Evolutionary conservation across 2,888 invertebrate genomes (phyloP).

Genomic region (Tinea trinotella): DNA sequence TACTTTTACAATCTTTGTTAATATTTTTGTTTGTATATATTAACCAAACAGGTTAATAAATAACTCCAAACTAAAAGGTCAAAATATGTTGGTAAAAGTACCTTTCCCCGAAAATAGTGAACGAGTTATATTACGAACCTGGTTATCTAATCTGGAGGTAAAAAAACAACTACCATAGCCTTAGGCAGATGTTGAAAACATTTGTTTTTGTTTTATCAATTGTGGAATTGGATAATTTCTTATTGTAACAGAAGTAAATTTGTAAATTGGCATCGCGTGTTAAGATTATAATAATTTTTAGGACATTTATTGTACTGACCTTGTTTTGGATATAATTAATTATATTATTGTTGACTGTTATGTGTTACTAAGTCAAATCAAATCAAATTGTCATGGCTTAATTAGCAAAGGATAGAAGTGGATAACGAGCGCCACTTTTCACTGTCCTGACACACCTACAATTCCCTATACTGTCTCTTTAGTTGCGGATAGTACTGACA

Average conservation of each 20-base stretch:
- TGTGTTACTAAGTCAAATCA: too few relatives aligned
- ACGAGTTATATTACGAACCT: constrained; percentile 17
- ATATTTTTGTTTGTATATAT: too few relatives aligned
- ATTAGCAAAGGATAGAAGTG: too few relatives aligned
- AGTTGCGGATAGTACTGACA: too few relatives aligned
- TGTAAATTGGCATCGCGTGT: background rate
- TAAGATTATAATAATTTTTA: background rate
- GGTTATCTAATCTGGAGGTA: constrained; percentile 15
- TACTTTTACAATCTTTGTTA: too few relatives aligned
- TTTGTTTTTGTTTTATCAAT: background rate
- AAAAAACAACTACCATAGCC: constrained; percentile 11
- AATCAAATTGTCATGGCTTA: too few relatives aligned
- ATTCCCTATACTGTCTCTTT: too few relatives aligned
- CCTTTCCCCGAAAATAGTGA: constrained; percentile 23
- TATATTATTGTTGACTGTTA: too few relatives aligned
- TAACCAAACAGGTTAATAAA: background rate
- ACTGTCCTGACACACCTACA: too few relatives aligned
- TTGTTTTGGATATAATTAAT: too few relatives aligned
- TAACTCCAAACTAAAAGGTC: background rate
- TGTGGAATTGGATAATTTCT: background rate
- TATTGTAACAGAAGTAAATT: background rate
- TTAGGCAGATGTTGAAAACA: constrained; percentile 9
- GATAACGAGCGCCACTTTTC: too few relatives aligned
- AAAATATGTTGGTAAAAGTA: background rate
- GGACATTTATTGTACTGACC: too few relatives aligned